phyloP scores from a whole-genome alignment of 2,888 invertebrate genomes.

The Dendrolimus houi region DNA sequence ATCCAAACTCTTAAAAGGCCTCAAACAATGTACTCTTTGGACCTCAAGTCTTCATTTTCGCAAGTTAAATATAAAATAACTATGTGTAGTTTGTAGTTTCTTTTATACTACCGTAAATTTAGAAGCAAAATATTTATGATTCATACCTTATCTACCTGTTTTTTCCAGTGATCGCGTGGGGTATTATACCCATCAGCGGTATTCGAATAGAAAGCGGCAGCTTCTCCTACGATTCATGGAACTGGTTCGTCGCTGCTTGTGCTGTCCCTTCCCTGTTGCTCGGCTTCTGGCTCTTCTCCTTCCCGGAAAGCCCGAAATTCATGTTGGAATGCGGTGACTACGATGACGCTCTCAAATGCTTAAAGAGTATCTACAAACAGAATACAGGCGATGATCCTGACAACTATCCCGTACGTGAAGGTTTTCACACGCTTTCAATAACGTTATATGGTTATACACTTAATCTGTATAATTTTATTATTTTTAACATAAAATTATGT shows the following conservation, averaged over 20 bases:
- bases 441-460: neutral
- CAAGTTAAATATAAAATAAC: no score
- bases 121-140: no score
- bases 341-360: conserved; percentile 82
- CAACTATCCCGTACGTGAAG: conserved; percentile 80
- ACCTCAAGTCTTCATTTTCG: no score
- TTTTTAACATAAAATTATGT: no score
- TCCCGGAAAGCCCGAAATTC: conserved; percentile 90
- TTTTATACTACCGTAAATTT: no score
- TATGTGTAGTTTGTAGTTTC: no score
- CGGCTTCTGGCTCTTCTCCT: conserved; percentile 82
- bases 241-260: conserved; percentile 86
- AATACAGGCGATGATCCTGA: conserved; percentile 84
- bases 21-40: no score
- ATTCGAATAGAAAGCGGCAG: conserved; percentile 73
- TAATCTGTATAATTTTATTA: neutral
- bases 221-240: conserved; percentile 87
- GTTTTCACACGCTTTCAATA: neutral
- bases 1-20: no score
- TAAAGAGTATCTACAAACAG: conserved; percentile 81
- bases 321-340: conserved; percentile 87
- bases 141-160: neutral
- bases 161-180: conserved; percentile 85
- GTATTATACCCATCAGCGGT: conserved; percentile 82
- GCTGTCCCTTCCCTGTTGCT: conserved; percentile 82